These are phyloP conservation scores for Anthoscopus minutus DNA, from an alignment of 2,113 vertebrate genomes.

Conservation along the genomic window DNA sequence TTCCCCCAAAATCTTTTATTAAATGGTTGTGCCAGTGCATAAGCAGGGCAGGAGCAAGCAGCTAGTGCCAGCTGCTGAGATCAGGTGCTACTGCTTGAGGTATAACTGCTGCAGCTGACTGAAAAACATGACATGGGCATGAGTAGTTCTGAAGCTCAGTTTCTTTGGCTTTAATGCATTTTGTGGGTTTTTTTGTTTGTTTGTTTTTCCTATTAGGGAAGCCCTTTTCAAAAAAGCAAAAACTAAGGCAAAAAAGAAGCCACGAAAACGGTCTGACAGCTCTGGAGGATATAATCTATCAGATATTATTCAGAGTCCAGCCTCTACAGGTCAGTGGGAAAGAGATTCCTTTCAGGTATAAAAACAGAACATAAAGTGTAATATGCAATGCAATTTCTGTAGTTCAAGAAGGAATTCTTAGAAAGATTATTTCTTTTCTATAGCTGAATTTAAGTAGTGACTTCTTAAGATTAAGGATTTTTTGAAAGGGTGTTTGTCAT, in stretches of 20 bases:
- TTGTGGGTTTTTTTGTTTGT: no score
- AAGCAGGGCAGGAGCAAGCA: not conserved
- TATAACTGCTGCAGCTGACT: not conserved
- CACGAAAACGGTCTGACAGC: constrained; percentile 88
- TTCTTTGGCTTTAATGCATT: not conserved
- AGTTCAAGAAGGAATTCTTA: not conserved
- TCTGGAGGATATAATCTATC: constrained; percentile 96
- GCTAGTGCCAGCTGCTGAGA: not conserved
- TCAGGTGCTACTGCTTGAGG: not conserved
- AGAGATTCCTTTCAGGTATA: not conserved
- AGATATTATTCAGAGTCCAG: constrained; percentile 88
- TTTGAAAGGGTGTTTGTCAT: not conserved
- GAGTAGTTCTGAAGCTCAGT: not conserved
- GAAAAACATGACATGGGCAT: not conserved
- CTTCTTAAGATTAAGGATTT: not conserved
- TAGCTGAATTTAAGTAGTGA: not conserved
- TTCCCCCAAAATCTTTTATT: fast-evolving
- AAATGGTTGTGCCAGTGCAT: not conserved
- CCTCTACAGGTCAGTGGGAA: constrained; percentile 78
- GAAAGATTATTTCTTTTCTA: not conserved
- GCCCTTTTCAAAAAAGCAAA: constrained; percentile 86
- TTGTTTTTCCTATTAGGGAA: constrained; percentile 72
- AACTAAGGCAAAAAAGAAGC: constrained; percentile 91
- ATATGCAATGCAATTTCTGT: not conserved
- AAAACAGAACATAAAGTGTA: not conserved